These are phyloP conservation scores for Nomada fabriciana DNA, from an alignment of 2,888 invertebrate species.

Conservation along the genomic window DNA sequence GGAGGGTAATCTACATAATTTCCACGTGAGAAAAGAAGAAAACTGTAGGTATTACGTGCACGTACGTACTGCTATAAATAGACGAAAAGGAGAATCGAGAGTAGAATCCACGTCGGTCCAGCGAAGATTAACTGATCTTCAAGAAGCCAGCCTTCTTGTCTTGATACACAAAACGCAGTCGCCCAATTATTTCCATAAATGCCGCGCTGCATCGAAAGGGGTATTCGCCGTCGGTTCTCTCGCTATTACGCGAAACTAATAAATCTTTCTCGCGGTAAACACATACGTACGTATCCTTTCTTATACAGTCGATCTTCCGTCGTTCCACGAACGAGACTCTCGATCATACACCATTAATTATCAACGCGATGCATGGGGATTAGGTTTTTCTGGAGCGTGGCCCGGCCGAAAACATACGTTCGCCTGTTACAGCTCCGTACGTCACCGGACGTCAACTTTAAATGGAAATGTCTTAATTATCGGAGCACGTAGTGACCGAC, in stretches of 20 bases:
- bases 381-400: slow-evolving; percentile 65
- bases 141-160: slow-evolving; percentile 13
- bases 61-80: no score
- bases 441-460: slow-evolving; percentile 79
- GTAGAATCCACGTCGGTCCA: no score
- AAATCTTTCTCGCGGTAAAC: slow-evolving; percentile 60
- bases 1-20: no score
- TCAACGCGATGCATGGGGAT: slow-evolving; percentile 70
- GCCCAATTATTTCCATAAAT: slow-evolving; percentile 50
- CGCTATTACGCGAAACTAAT: slow-evolving; percentile 62
- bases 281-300: slow-evolving; percentile 43
- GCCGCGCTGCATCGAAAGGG: neutral
- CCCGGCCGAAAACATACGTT: slow-evolving; percentile 61
- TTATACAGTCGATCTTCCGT: slow-evolving; percentile 40
- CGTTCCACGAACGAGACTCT: slow-evolving; percentile 63
- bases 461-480: slow-evolving; percentile 83
- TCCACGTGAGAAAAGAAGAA: no score
- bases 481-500: slow-evolving; percentile 75
- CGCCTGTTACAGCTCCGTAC: slow-evolving; percentile 65
- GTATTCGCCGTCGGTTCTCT: slow-evolving; percentile 23
- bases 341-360: slow-evolving; percentile 75
- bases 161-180: slow-evolving; percentile 17
- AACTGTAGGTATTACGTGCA: no score
- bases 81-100: no score
- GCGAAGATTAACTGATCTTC: slow-evolving; percentile 15